Percentiles rank a stretch among this genome's conserved stretches.
phyloP scores from a whole-genome alignment of 2,797 vertebrate species.

The Vultur gryphus region DNA sequence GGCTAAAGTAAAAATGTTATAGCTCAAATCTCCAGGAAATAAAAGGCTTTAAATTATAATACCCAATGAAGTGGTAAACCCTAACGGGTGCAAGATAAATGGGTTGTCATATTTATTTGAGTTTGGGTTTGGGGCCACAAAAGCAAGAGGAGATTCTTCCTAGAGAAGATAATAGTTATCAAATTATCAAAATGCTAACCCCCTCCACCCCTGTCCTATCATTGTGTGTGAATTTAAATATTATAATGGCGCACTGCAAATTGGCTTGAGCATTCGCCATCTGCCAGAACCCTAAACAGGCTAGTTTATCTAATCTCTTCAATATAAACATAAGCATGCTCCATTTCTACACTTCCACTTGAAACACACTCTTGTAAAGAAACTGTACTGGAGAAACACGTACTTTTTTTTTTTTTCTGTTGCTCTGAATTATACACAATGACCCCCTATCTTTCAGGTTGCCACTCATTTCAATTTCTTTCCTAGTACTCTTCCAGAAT shows the following conservation, averaged over 20 bases:
- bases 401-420: neutral
- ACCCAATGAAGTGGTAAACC: conserved; percentile 86
- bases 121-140: conserved; percentile 72
- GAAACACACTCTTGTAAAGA: conserved; percentile 69
- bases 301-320: conserved; percentile 91
- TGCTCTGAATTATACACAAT: conserved; percentile 13
- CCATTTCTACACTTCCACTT: conserved; percentile 83
- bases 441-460: conserved; percentile 35
- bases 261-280: conserved; percentile 87
- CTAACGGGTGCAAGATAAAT: conserved; percentile 82
- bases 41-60: conserved; percentile 86
- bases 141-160: conserved; percentile 67
- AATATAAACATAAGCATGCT: conserved; percentile 87
- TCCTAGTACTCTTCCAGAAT: conserved; percentile 15
- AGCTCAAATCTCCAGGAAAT: conserved; percentile 82
- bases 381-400: conserved; percentile 63
- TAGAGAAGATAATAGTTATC: conserved; percentile 78
- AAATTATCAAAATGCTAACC: conserved; percentile 83
- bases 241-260: conserved; percentile 81
- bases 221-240: conserved; percentile 81
- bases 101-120: conserved; percentile 79
- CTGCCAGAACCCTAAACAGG: conserved; percentile 88
- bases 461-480: conserved; percentile 27
- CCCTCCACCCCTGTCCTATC: conserved; percentile 74
- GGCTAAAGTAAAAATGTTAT: conserved; percentile 83